Base-by-base conservation (phyloP, 2,797 vertebrate species). In the Numenius phaeopus region DNA sequence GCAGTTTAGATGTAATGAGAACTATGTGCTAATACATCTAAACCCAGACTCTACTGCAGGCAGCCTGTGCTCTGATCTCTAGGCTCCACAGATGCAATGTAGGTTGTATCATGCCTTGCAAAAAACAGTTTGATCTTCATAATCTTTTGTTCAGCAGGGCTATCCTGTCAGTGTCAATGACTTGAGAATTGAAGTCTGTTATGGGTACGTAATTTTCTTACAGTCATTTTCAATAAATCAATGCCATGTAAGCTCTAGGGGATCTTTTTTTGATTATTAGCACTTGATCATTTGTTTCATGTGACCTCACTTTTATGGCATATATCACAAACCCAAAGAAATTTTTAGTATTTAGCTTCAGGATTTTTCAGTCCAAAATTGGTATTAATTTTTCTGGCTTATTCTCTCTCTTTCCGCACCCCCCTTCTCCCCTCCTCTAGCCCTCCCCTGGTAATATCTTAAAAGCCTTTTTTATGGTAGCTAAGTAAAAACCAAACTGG, bases 381-480 rank as follows among this genome's bases (percentile, higher is more conserved):
- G 6, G 15, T 34, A 67, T 23, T 72, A 6, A 8, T 72, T 62
- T 62, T 77, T 50, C 55, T 77, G 11, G 9, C 15, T 86, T 72
- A 18, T 30, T 55, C 20, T 82, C 5, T 44, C 4, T 24, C 18
- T 7, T 1, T 40, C 5, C 16, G 22, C 6, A 12, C 6, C 11
- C 37, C 9, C 32, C 32, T 17, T 39, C 58, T 37, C 5, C 7
- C 26, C 6, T 19, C 1, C 0, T 21, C 5, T 18, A 17, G 52
- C 0, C 2, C 2, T 5, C 2, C 5, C 2, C 29, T 30, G 17
- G 0, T 29, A 57, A 24, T 2, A 17, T 39, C 32, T 58, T 72
- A 34, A 54, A 73, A 71, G 8, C 6, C 4, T 70, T 57, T 40
- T 79, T 66, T 4, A 29, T 9, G 54, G 3, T 24, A 55, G 14